Base-by-base conservation (phyloP, 2,888 invertebrate species). In the Meteorus cinctellus region DNA sequence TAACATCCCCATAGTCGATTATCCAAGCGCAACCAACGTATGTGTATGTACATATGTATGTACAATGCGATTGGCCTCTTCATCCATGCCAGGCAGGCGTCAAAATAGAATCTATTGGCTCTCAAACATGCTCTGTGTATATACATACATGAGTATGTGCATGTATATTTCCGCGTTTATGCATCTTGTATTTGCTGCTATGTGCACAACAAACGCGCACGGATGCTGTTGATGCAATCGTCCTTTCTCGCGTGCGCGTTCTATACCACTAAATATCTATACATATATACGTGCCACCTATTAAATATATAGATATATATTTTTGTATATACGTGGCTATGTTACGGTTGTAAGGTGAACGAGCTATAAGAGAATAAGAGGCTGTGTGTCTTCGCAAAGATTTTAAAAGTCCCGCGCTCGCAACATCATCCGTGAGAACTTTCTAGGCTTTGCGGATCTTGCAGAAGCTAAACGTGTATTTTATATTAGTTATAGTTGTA, bases 21-120 rank as follows among this genome's bases (percentile, higher is more conserved):
- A 72, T 72, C 72, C 48, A 62, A 29, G 45, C 63, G 45, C 48
- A 63, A 45, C 55, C 48, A 72, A 45, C 72, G 29, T 71, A 63
- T 63, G 45, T 55, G 19, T 55, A 19, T 24, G 10, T 48, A 48
- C n/a, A 48, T 48, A 48, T 55, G n/a, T 48, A n/a, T 48, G n/a
- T n/a, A 48, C 19, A 55, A 19, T 55, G n/a, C 45, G 63, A 72
- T 72, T 76, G 75, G 72, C 66, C 71, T 72, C 72, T 72, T 72
- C 75, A 71, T 76, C 72, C 75, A 76, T 72, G 70, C 45, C 72
- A 77, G 60, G 65, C 45, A 75, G 74, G 70, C 75, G 78, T 72
- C 76, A 76, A 78, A 76, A 77, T 27, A 74, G 72, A 78, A 74
- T 78, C 72, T 76, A 77, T 74, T 72, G 60, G 72, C 74, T 77